A percentile compares a stretch with the other conserved stretches of the same genome.
Conservation (phyloP, 2,113 vertebrate genomes). For the Apistogramma diplotaenia region DNA sequence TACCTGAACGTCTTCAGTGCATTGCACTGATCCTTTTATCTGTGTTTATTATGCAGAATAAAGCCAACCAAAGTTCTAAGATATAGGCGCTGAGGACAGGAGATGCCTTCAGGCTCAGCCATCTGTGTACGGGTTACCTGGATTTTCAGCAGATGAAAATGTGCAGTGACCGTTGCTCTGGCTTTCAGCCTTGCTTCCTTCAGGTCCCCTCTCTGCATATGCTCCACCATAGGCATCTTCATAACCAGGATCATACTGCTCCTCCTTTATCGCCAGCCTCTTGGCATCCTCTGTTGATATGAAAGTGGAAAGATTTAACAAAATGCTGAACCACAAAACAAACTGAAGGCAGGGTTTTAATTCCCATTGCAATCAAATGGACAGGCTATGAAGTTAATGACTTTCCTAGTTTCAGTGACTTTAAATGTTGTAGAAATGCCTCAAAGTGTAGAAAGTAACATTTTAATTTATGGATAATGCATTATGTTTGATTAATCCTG, state of each 20-base stretch:
- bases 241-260: conserved; percentile 94
- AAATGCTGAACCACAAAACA: not conserved
- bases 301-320: not conserved
- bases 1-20: too few relatives aligned
- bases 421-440: not conserved
- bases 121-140: conserved; percentile 66
- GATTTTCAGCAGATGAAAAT: conserved; percentile 76
- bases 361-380: not conserved
- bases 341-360: not conserved
- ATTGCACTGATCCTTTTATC: too few relatives aligned
- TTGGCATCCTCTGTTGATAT: conserved; percentile 88
- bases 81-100: not conserved
- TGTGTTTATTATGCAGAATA: not conserved
- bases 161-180: conserved; percentile 77
- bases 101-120: not conserved
- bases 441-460: not conserved
- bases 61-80: not conserved
- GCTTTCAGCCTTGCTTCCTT: conserved; percentile 11
- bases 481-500: not conserved
- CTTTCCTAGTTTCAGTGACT: not conserved
- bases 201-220: conserved; percentile 70
- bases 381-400: not conserved
- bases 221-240: conserved; percentile 89
- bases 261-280: conserved; percentile 95
- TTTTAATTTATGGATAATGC: too few relatives aligned